Base-by-base conservation (phyloP, 2,113 vertebrate species). In the Ancistrus triradiatus region DNA sequence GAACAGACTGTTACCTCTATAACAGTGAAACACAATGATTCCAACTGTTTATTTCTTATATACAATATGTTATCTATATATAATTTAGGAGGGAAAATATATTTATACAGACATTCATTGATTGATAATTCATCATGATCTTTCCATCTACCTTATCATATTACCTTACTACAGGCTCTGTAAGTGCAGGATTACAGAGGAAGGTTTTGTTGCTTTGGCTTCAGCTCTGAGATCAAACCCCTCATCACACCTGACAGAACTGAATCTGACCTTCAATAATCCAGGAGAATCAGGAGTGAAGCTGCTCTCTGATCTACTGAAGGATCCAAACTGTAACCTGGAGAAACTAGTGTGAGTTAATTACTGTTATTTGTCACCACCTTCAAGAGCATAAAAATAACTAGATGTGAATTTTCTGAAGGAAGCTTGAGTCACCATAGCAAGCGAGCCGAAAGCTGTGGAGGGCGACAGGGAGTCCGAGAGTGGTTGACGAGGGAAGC, bases 321-420 rank as follows among this genome's bases (percentile, higher is more conserved):
- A 57, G 17, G 51, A 65, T 56, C 63, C 63, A 19, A 24, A 47
- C 5, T 64, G 50, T 55, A 55, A 19, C 35, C 52, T 40, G 6
- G 19, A 43, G 22, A 44, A 10, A 59, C 24, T 59, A 43, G 1
- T 28, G 24, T 59, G 24, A 13, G 38, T 28, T 25, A n/a, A n/a
- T n/a, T n/a, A n/a, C n/a, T n/a, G n/a, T n/a, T n/a, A n/a, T n/a
- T n/a, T n/a, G n/a, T n/a, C n/a, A n/a, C n/a, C n/a, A n/a, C n/a
- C n/a, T n/a, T n/a, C n/a, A n/a, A n/a, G n/a, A n/a, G n/a, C n/a
- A n/a, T n/a, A n/a, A n/a, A n/a, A 27, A 0, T 24, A 46, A 8
- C 4, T 48, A 10, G 13, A 31, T 7, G 3, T 31, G 3, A 7
- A 4, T 31, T 31, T 31, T 4, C 27, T 4, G 3, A 31, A 7